Evolutionary conservation across 2,888 invertebrate genomes (phyloP).

Genomic region (Eristalis arbustorum): DNA sequence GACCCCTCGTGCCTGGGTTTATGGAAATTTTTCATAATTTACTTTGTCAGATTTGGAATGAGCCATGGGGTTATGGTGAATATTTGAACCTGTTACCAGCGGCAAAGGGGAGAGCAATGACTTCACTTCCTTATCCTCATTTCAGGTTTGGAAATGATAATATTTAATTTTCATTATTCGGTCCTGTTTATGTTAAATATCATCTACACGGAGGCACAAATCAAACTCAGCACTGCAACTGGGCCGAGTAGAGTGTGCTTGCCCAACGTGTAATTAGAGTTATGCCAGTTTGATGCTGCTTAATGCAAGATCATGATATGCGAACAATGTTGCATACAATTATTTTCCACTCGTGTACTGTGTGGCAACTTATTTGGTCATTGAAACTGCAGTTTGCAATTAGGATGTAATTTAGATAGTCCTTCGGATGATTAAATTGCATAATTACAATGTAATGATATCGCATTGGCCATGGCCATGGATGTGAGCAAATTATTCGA

Average conservation of each 20-base stretch:
- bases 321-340: constrained; percentile 29
- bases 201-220: background rate
- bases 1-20: background rate
- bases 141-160: background rate
- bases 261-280: constrained; percentile 39
- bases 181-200: background rate
- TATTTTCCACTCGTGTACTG: constrained; percentile 58
- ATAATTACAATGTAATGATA: constrained; percentile 56
- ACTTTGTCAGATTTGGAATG: constrained; percentile 25
- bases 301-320: constrained; percentile 56
- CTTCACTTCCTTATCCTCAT: background rate
- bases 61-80: constrained; percentile 20
- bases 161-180: constrained; percentile 27
- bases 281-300: constrained; percentile 47
- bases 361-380: constrained; percentile 42
- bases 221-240: background rate
- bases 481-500: constrained; percentile 13
- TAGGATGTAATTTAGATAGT: constrained; percentile 68
- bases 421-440: constrained; percentile 44
- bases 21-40: background rate
- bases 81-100: constrained; percentile 22
- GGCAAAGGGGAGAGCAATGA: background rate
- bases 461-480: background rate
- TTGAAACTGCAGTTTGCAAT: constrained; percentile 67
- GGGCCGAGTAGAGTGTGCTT: background rate